Conservation (phyloP, 2,113 vertebrate species). For the Cololabis saira region DNA sequence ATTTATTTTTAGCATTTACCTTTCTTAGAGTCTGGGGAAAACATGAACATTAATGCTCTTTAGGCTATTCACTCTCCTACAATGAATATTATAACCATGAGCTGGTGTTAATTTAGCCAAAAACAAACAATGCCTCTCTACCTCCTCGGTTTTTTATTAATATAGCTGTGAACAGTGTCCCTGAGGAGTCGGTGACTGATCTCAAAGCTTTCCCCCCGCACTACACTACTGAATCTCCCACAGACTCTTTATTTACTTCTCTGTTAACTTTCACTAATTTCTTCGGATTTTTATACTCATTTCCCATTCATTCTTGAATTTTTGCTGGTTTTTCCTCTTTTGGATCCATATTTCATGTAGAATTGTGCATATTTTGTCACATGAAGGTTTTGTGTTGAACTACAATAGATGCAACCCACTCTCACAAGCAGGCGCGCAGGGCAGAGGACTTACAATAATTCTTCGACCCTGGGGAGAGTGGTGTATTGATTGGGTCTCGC, state of each 20-base stretch:
- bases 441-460: slow-evolving; percentile 58
- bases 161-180: slow-evolving; percentile 66
- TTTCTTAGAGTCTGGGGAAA: slow-evolving; percentile 49
- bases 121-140: slow-evolving; percentile 72
- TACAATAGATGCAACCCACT: slow-evolving; percentile 16
- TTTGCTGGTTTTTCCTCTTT: background rate
- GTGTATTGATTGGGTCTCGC: slow-evolving; percentile 63
- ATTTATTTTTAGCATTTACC: slow-evolving; percentile 49
- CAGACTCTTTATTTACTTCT: slow-evolving; percentile 49
- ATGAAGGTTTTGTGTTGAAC: background rate
- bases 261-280: slow-evolving; percentile 35
- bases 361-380: background rate
- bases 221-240: slow-evolving; percentile 36
- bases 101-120: slow-evolving; percentile 67
- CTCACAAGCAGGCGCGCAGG: slow-evolving; percentile 1
- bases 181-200: slow-evolving; percentile 57
- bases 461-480: slow-evolving; percentile 35
- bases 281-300: background rate
- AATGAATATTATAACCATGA: slow-evolving; percentile 55
- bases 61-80: slow-evolving; percentile 53
- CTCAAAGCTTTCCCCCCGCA: slow-evolving; percentile 14
- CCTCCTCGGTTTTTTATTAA: slow-evolving; percentile 71
- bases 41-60: slow-evolving; percentile 64
- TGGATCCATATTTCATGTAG: background rate
- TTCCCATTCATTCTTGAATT: slow-evolving; percentile 4